A percentile compares a stretch with the other conserved stretches of the same genome.
phyloP scores from a whole-genome alignment of 2,797 vertebrate genomes.

The Carduelis carduelis region DNA sequence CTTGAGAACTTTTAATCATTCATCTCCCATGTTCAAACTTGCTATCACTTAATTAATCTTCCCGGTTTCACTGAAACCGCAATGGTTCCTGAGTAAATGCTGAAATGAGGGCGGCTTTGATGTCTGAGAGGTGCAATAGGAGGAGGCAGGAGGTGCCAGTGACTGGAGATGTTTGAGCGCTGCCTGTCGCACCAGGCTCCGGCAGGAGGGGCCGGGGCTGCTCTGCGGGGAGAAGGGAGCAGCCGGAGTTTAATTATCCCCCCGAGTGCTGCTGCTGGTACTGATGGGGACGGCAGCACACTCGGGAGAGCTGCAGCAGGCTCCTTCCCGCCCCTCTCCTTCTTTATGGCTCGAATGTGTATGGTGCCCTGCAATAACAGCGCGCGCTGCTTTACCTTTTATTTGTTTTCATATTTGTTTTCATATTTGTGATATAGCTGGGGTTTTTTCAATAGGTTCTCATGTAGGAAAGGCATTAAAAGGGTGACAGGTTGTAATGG shows the following conservation, averaged over 20 bases:
- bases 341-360: background rate
- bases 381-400: background rate
- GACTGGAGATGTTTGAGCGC: background rate
- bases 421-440: background rate
- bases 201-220: background rate
- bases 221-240: background rate
- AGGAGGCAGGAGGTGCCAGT: background rate
- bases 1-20: constrained; percentile 58
- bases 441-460: background rate
- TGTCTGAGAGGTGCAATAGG: background rate
- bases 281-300: background rate
- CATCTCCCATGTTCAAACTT: background rate
- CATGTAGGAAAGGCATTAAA: background rate
- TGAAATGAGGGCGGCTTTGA: constrained; percentile 30
- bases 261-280: background rate
- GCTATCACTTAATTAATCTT: constrained; percentile 53
- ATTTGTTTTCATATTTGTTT: background rate
- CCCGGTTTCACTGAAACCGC: background rate
- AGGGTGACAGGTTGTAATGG: background rate
- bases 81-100: background rate
- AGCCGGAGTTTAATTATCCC: constrained; percentile 29
- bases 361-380: background rate
- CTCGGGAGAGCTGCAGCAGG: background rate
- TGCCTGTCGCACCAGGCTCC: background rate
- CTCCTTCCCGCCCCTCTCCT: background rate